Evolutionary conservation across 2,113 vertebrate genomes (phyloP).

Genomic region (Motacilla tschutschensis): DNA sequence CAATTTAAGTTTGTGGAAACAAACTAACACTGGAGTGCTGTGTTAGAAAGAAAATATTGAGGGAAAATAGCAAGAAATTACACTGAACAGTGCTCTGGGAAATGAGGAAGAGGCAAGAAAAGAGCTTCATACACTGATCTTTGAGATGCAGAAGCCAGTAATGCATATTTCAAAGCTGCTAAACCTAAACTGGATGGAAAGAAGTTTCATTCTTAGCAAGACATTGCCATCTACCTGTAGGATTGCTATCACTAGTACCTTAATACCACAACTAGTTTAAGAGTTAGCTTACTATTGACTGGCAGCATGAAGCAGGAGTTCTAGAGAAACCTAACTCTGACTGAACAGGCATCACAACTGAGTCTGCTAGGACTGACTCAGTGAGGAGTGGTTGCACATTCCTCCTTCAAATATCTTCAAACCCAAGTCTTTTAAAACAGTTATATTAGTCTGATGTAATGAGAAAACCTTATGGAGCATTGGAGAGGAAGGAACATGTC

Average conservation of each 20-base stretch:
- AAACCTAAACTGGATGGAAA: not conserved
- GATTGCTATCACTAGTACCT: not conserved
- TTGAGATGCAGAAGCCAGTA: not conserved
- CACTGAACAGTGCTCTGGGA: not conserved
- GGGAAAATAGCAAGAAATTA: not conserved
- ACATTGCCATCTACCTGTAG: not conserved
- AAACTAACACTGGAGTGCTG: not conserved
- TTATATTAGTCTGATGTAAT: not conserved
- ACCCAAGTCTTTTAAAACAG: not conserved
- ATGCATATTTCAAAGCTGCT: not conserved
- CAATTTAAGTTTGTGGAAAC: not conserved
- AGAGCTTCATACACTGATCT: not conserved
- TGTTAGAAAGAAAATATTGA: not conserved
- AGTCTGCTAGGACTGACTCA: not conserved
- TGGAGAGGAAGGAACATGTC: not conserved
- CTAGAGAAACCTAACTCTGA: not conserved
- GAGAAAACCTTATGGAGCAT: not conserved
- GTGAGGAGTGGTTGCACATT: not conserved
- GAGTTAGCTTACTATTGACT: not conserved
- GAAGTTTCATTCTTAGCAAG: not conserved
- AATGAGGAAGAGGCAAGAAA: not conserved
- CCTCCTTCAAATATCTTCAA: not conserved
- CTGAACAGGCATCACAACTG: accelerated
- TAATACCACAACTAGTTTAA: not conserved
- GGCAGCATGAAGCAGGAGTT: not conserved